phyloP scores from a whole-genome alignment of 2,113 vertebrate genomes.

The Neotragus moschatus region DNA sequence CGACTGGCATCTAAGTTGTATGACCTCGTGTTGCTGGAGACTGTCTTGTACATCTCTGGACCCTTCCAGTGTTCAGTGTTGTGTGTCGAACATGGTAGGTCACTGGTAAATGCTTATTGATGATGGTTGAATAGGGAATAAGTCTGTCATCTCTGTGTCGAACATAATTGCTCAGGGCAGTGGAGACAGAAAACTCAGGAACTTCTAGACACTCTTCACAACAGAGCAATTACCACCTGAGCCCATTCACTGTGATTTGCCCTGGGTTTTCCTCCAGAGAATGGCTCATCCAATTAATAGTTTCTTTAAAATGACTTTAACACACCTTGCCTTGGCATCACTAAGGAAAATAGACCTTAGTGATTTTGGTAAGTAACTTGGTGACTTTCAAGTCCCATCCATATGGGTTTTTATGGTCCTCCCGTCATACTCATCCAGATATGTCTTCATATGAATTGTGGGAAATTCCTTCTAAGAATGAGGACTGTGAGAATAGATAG shows the following conservation, averaged over 20 bases:
- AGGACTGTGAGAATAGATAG: neutral
- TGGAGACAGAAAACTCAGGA: slow-evolving; percentile 24
- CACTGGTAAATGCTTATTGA: slow-evolving; percentile 14
- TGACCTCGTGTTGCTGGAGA: neutral
- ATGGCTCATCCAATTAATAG: slow-evolving; percentile 45
- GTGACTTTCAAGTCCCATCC: slow-evolving; percentile 8
- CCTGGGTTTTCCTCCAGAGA: slow-evolving; percentile 40
- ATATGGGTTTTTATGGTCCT: neutral
- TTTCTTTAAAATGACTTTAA: neutral
- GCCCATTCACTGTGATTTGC: neutral
- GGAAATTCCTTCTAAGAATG: slow-evolving; percentile 22
- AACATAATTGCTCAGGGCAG: slow-evolving; percentile 18
- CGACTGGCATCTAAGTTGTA: neutral
- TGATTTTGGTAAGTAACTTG: neutral
- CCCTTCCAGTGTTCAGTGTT: neutral
- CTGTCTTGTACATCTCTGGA: neutral
- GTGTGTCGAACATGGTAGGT: neutral
- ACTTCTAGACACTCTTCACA: slow-evolving; percentile 7
- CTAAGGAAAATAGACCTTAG: neutral
- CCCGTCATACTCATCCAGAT: neutral
- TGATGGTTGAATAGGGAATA: neutral
- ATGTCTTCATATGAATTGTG: neutral
- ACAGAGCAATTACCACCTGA: slow-evolving; percentile 42
- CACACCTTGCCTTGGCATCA: slow-evolving; percentile 6
- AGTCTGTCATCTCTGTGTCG: neutral